Percentiles rank a stretch among this genome's conserved stretches.
Evolutionary conservation across 2,888 invertebrate genomes (phyloP).

Genomic region (Nomada fabriciana): DNA sequence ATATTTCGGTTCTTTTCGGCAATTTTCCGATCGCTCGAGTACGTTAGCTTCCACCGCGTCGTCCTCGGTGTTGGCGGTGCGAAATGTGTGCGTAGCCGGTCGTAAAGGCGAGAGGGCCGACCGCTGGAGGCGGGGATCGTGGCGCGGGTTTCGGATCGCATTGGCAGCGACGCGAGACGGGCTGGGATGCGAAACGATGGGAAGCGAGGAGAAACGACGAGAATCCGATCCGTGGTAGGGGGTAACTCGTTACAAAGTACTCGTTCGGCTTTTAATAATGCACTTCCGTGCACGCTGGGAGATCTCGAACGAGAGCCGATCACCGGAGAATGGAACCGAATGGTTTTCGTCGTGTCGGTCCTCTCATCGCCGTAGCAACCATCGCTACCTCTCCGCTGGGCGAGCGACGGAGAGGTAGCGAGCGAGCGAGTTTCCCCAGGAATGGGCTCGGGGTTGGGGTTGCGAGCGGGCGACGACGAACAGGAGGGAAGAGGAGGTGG

Average conservation of each 20-base stretch:
- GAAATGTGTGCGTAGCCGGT: background rate
- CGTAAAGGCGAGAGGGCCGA: background rate
- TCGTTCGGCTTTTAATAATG: conserved; percentile 78
- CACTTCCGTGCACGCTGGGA: conserved; percentile 70
- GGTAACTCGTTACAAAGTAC: conserved; percentile 69
- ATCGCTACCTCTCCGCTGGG: conserved; percentile 23
- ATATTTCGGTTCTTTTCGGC: no score
- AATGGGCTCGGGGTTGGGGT: background rate
- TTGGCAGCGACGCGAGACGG: background rate
- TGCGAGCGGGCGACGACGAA: conserved; percentile 7
- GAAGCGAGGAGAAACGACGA: conserved; percentile 18
- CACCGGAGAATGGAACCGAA: conserved; percentile 67
- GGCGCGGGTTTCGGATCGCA: background rate
- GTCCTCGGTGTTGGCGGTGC: no score
- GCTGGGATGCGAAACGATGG: background rate
- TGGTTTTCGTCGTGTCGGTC: conserved; percentile 69
- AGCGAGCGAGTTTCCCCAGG: background rate
- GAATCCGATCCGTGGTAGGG: conserved; percentile 33
- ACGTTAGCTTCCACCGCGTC: no score
- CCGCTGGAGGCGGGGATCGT: no score
- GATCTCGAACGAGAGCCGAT: conserved; percentile 69
- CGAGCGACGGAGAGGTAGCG: background rate
- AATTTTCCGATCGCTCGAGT: no score
- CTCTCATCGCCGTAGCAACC: conserved; percentile 79
- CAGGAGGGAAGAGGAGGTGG: conserved; percentile 30